Conservation (phyloP, 2,113 vertebrate genomes). For the Uria lomvia region DNA sequence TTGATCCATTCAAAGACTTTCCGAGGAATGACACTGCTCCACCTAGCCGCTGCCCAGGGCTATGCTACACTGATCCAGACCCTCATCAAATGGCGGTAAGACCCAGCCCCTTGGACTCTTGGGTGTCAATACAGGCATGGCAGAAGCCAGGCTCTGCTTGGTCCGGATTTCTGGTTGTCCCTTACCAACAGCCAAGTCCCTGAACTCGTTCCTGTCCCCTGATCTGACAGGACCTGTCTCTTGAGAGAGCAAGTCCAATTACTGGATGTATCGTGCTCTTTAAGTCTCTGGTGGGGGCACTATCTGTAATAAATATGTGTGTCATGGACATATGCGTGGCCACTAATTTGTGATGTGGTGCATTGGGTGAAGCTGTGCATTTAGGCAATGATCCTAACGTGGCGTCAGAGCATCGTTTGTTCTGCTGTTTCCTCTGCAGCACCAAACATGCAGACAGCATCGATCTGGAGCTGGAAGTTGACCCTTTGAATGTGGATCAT, state of each 20-base stretch:
- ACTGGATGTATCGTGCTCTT: background rate
- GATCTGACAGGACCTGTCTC: background rate
- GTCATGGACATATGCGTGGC: fast-evolving
- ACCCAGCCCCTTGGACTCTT: background rate
- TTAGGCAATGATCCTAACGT: background rate
- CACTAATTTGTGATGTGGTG: background rate
- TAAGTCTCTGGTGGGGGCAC: background rate
- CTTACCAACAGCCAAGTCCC: background rate
- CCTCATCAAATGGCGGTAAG: constrained; percentile 99
- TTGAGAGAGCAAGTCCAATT: background rate
- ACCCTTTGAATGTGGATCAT: constrained; percentile 98
- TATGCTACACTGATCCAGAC: constrained; percentile 98
- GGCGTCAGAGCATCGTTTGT: background rate
- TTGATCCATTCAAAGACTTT: constrained; percentile 99
- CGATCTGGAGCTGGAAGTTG: constrained; percentile 95
- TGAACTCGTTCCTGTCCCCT: background rate
- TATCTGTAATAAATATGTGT: background rate
- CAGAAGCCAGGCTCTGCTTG: background rate
- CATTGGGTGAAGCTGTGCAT: background rate
- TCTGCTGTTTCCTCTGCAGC: constrained; percentile 65
- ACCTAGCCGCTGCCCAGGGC: constrained; percentile 95
- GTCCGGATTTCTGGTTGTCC: background rate
- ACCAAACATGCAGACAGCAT: constrained; percentile 97
- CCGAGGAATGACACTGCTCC: constrained; percentile 96
- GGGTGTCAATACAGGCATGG: background rate